Base-by-base conservation (phyloP, 2,113 vertebrate genomes). In the Scophthalmus maximus region DNA sequence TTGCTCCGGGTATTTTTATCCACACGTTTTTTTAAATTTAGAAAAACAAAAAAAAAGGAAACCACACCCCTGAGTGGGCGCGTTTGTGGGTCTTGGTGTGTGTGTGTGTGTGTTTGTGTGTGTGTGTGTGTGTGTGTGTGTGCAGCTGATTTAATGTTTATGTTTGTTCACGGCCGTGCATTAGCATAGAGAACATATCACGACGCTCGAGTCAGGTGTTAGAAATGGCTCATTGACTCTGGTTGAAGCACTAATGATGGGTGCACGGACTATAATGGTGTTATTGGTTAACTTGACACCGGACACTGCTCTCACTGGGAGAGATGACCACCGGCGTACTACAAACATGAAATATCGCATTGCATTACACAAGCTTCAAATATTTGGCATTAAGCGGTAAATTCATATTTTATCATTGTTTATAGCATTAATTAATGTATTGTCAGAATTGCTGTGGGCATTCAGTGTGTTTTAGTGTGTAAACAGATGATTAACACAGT, bases 131-230 rank as follows among this genome's bases (percentile, higher is more conserved):
- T 85, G 34, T 72, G 52, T 22, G 55, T 5, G 18, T 40, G 36
- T 71, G 58, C 40, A 34, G 62, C 20, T 25, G 10, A 67, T 83
- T 90, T 90, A 82, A 89, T 85, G 82, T 89, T 82, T 83, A 85
- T 38, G 36, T 70, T 60, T 68, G 38, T 49, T 70, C 2, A 26
- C 0, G 4, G 64, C 30, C 34, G 36, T 36, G 56, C 46, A 73
- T 85, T 85, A 76, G 75, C 71, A 82, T 70, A 51, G 2, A 79
- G 42, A 73, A 27, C 59, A 26, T 20, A 11, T 65, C 30, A 65
- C 56, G n/a, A 55, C 2, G 38, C 57, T 32, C 42, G 3, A 62
- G 36, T 14, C 12, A 7, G 58, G 8, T 17, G 15, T 71, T 71
- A 18, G 57, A 36, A 61, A 76, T 4, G 51, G 44, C 18, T 74